Conservation (phyloP, 2,888 invertebrate genomes). For the Anarsia innoxiella region DNA sequence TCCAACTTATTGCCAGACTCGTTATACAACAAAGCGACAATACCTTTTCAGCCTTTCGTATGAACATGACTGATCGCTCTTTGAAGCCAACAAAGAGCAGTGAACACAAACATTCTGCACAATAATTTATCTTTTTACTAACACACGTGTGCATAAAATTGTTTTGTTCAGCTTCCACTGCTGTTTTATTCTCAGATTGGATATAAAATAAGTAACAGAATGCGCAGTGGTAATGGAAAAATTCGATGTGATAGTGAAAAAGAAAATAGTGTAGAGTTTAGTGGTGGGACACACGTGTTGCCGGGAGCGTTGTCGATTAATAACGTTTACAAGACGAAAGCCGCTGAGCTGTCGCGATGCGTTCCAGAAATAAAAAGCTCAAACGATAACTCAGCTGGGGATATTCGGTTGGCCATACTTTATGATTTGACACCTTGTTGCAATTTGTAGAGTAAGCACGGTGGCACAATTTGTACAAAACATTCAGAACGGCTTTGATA, state of each 20-base stretch:
- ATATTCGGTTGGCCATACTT: conserved; percentile 41
- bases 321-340: conserved; percentile 74
- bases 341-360: conserved; percentile 62
- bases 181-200: conserved; percentile 1
- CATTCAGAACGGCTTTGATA: no score
- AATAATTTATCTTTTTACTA: conserved; percentile 28
- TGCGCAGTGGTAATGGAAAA: conserved; percentile 25
- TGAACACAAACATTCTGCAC: conserved; percentile 57
- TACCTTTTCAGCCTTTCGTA: conserved; percentile 57
- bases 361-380: conserved; percentile 70
- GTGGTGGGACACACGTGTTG: conserved; percentile 40
- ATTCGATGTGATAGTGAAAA: conserved; percentile 15
- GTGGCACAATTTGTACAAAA: no score
- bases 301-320: conserved; percentile 70
- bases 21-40: conserved; percentile 49
- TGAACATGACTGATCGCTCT: conserved; percentile 66
- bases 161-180: conserved; percentile 20
- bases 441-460: no score
- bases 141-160: conserved; percentile 5
- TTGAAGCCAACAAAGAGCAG: conserved; percentile 53
- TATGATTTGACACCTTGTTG: neutral
- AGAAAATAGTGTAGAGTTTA: conserved; percentile 8
- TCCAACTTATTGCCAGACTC: conserved; percentile 31
- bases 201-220: neutral
- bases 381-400: conserved; percentile 64